Conservation (phyloP, 2,113 vertebrate species). For the Agelaius phoeniceus region DNA sequence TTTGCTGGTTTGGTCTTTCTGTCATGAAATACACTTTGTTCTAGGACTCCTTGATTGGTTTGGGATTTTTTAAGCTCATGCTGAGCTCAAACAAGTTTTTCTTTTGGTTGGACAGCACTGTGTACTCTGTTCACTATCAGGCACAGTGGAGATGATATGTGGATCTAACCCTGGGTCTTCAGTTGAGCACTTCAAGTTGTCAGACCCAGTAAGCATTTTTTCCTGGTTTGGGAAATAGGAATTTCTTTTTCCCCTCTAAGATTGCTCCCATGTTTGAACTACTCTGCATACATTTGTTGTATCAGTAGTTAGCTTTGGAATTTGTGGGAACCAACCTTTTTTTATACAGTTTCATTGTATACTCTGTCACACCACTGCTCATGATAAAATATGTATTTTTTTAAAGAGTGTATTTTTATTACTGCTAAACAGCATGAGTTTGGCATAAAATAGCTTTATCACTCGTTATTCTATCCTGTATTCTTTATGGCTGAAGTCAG, state of each 20-base stretch:
- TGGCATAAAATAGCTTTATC: not conserved
- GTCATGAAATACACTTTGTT: not conserved
- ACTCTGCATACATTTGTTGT: not conserved
- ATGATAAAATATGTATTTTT: not conserved
- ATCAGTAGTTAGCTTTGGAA: not conserved
- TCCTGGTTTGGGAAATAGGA: not conserved
- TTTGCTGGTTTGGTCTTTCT: not conserved
- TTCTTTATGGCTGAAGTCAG: not conserved
- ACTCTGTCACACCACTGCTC: not conserved
- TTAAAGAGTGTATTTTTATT: not conserved
- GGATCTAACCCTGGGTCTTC: not conserved
- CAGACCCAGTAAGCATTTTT: not conserved
- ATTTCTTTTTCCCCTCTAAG: not conserved
- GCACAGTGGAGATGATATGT: not conserved
- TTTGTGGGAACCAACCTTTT: not conserved
- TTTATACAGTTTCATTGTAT: not conserved
- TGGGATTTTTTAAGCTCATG: not conserved
- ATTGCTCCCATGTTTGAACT: not conserved
- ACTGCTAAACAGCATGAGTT: not conserved
- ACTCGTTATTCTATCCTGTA: not conserved
- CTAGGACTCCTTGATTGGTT: not conserved
- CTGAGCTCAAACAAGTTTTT: not conserved
- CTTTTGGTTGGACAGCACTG: not conserved
- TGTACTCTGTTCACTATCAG: not conserved
- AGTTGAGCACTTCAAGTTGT: not conserved